phyloP scores from a whole-genome alignment of 2,113 vertebrate species.

The Marmota flaviventris region DNA sequence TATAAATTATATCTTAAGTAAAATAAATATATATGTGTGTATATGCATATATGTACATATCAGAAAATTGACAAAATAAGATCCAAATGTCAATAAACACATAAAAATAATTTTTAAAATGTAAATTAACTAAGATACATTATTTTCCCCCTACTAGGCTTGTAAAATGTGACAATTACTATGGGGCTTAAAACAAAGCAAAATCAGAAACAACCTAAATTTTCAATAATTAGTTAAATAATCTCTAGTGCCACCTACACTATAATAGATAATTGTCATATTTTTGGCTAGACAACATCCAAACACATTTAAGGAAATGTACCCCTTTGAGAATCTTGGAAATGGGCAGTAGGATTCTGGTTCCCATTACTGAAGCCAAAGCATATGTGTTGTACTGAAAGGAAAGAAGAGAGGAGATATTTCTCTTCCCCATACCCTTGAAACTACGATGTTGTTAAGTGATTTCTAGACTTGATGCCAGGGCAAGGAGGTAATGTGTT shows the following conservation, averaged over 20 bases:
- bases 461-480: not conserved
- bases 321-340: not conserved
- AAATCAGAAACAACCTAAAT: not conserved
- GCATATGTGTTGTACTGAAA: no score
- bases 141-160: not conserved
- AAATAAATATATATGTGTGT: not conserved
- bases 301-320: not conserved
- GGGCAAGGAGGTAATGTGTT: no score
- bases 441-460: slow-evolving; percentile 7
- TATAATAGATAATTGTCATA: not conserved
- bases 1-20: slow-evolving; percentile 10
- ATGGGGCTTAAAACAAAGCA: slow-evolving; percentile 8
- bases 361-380: not conserved
- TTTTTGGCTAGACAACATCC: not conserved
- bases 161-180: not conserved
- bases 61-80: slow-evolving; percentile 24
- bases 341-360: not conserved
- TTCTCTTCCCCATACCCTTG: not conserved
- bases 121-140: slow-evolving; percentile 41
- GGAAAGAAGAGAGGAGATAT: not conserved
- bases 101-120: slow-evolving; percentile 28
- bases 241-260: not conserved
- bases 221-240: not conserved
- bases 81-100: slow-evolving; percentile 4
- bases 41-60: not conserved